phyloP scores from a whole-genome alignment of 1,140 invertebrate species.

The Mya arenaria region DNA sequence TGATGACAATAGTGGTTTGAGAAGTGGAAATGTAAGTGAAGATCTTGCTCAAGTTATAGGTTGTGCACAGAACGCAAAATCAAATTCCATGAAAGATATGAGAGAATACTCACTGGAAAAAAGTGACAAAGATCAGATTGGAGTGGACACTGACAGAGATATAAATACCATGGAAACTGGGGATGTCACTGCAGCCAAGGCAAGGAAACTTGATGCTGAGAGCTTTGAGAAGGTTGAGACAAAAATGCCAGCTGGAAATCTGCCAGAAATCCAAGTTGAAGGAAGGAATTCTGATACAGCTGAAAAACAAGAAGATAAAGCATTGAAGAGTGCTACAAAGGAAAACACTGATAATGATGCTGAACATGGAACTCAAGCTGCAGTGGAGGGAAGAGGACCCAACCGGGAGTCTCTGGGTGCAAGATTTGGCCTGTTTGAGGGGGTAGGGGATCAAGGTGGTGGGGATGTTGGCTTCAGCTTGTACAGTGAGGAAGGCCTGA shows the following conservation, averaged over 20 bases:
- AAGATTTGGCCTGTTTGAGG: constrained; percentile 45
- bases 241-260: too few species aligned
- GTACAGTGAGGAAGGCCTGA: too few species aligned
- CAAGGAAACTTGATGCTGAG: background rate
- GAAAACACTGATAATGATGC: background rate
- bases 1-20: too few species aligned
- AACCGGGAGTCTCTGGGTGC: constrained; percentile 53
- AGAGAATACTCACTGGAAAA: too few species aligned
- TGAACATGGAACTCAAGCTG: constrained; percentile 28
- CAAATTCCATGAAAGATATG: too few species aligned
- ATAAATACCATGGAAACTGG: background rate
- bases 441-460: constrained; percentile 41
- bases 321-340: constrained; percentile 12
- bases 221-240: background rate
- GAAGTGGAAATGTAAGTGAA: too few species aligned
- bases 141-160: background rate
- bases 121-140: too few species aligned
- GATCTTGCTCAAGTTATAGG: too few species aligned
- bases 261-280: background rate
- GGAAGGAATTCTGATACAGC: background rate
- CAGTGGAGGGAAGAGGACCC: too few species aligned
- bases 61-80: too few species aligned
- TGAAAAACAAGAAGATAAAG: too few species aligned
- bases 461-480: constrained; percentile 42
- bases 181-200: background rate